A percentile compares a stretch with the other conserved stretches of the same genome.
Conservation (phyloP, 2,888 invertebrate genomes). For the Clepsis dumicolana region DNA sequence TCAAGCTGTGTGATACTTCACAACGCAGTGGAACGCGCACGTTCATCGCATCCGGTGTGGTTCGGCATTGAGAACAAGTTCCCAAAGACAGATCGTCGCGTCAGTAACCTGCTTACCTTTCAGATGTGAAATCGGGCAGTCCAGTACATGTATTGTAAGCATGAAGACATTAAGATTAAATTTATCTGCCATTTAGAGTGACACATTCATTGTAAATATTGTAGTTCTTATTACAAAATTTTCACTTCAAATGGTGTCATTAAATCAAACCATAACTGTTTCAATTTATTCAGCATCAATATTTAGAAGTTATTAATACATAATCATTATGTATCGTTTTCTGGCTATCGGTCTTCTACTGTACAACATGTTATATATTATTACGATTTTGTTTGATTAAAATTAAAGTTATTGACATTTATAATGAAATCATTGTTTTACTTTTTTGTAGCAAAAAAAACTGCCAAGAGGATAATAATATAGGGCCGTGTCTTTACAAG, state of each 20-base stretch:
- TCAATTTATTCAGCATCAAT: slow-evolving; percentile 16
- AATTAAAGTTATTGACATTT: slow-evolving; percentile 30
- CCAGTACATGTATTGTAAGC: neutral
- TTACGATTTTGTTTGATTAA: slow-evolving; percentile 25
- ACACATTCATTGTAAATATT: neutral
- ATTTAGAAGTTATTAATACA: neutral
- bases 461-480: too few relatives aligned
- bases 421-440: slow-evolving; percentile 12
- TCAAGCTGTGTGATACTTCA: too few relatives aligned
- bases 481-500: too few relatives aligned
- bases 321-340: slow-evolving; percentile 6
- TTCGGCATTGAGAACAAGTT: too few relatives aligned
- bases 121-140: too few relatives aligned
- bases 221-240: neutral
- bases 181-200: neutral
- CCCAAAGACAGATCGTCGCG: too few relatives aligned
- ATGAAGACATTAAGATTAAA: neutral
- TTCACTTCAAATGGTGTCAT: neutral
- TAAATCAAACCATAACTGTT: neutral
- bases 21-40: too few relatives aligned
- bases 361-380: slow-evolving; percentile 31
- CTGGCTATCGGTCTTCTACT: slow-evolving; percentile 35
- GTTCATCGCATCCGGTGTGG: too few relatives aligned
- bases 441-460: too few relatives aligned
- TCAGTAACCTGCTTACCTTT: too few relatives aligned